Conservation (phyloP, 2,797 vertebrate species). For the Acropternis orthonyx region DNA sequence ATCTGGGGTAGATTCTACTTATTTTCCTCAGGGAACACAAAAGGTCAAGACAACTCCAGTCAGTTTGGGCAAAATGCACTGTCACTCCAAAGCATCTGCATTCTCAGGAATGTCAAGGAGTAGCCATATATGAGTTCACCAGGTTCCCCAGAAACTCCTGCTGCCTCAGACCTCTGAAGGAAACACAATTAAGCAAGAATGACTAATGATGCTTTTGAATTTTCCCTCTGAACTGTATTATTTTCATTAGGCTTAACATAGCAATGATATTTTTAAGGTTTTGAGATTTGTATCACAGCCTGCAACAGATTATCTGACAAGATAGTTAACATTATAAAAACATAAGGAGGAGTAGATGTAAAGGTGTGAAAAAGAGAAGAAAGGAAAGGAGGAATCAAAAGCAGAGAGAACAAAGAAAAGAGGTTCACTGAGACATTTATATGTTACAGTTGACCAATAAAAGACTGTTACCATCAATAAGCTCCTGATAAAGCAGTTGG, state of each 20-base stretch:
- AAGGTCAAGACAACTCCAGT: not conserved
- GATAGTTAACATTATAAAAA: not conserved
- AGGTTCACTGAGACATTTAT: not conserved
- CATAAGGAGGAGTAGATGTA: not conserved
- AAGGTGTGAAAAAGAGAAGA: not conserved
- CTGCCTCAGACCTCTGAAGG: not conserved
- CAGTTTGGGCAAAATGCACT: not conserved
- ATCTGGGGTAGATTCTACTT: not conserved
- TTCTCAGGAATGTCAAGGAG: not conserved
- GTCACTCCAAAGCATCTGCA: not conserved
- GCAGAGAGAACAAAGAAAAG: constrained; percentile 4
- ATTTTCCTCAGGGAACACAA: not conserved
- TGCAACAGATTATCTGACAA: not conserved
- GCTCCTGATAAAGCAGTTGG: not conserved
- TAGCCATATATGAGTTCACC: accelerated
- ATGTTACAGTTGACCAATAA: not conserved
- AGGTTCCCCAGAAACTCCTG: not conserved
- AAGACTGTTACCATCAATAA: not conserved
- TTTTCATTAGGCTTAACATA: not conserved
- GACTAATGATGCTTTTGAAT: not conserved
- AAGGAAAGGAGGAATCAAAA: not conserved
- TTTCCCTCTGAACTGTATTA: not conserved
- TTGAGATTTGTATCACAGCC: not conserved
- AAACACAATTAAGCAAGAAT: not conserved
- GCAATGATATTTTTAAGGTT: not conserved